phyloP scores from a whole-genome alignment of 2,113 vertebrate genomes.

The Pomatorhinus ruficollis region DNA sequence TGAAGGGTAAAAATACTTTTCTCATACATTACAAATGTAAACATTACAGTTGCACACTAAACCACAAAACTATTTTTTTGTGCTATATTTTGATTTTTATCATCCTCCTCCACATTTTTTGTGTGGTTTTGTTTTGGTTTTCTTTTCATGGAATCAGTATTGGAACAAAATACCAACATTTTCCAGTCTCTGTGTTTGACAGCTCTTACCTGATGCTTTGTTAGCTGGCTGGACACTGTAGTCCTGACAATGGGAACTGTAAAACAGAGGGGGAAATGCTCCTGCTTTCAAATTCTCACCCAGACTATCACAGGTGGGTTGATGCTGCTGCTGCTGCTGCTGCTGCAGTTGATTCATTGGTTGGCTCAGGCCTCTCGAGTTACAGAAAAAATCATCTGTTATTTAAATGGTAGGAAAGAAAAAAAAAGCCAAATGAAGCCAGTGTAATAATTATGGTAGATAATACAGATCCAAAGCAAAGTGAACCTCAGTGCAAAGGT shows the following conservation, averaged over 20 bases:
- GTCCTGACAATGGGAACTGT: conserved; percentile 74
- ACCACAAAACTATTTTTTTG: not conserved
- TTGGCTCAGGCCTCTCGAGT: conserved; percentile 67
- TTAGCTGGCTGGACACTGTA: conserved; percentile 74
- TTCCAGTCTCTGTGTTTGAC: not conserved
- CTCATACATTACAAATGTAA: not conserved
- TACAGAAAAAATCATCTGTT: conserved; percentile 77
- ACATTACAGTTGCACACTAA: not conserved
- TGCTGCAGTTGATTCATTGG: conserved; percentile 69
- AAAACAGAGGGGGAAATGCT: conserved; percentile 72
- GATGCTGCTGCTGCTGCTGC: conserved; percentile 25
- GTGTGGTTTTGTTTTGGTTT: not conserved
- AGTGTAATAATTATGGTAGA: not conserved
- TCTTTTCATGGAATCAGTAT: not conserved
- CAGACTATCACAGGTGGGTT: conserved; percentile 49
- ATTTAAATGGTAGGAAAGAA: not conserved
- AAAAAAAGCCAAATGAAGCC: not conserved
- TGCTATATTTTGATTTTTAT: not conserved
- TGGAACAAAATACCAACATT: not conserved
- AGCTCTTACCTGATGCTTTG: conserved; percentile 82
- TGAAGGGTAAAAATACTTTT: not conserved
- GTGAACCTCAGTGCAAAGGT: rapidly evolving
- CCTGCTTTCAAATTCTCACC: conserved; percentile 66
- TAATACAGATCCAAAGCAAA: not conserved
- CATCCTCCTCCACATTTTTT: not conserved